Conservation (phyloP, 1,140 invertebrate species). For the Cotesia glomerata region DNA sequence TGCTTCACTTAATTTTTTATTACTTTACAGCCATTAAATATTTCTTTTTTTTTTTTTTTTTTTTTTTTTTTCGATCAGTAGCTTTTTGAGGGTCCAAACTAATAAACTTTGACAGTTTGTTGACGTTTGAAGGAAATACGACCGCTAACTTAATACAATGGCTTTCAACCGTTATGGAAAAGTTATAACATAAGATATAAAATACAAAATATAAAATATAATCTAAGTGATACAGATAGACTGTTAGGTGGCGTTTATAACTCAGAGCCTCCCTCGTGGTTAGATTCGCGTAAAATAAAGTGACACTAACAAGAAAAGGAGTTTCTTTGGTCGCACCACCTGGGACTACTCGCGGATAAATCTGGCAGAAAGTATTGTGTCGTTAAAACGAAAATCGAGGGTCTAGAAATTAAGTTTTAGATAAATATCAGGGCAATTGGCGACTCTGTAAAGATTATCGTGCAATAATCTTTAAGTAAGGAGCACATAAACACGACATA, state of each 20-base stretch:
- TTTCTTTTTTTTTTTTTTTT: background rate
- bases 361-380: conserved; percentile 29
- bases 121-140: conserved; percentile 13
- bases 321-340: conserved; percentile 31
- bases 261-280: no score
- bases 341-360: conserved; percentile 38
- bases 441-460: background rate
- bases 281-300: conserved; percentile 4
- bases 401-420: no score
- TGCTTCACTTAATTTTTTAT: background rate
- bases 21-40: background rate
- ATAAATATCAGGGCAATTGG: background rate
- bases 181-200: background rate
- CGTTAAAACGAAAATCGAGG: conserved; percentile 33
- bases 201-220: no score
- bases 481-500: conserved; percentile 7
- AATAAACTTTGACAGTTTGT: background rate
- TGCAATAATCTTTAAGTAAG: conserved; percentile 13
- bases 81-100: background rate
- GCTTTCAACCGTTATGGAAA: conserved; percentile 26
- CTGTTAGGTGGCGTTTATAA: background rate
- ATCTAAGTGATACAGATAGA: conserved; percentile 8
- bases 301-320: conserved; percentile 6
- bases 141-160: background rate
- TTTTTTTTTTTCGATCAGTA: background rate